These are phyloP conservation scores for Scomber colias DNA, from an alignment of 2,113 vertebrate genomes.

Conservation along the genomic window DNA sequence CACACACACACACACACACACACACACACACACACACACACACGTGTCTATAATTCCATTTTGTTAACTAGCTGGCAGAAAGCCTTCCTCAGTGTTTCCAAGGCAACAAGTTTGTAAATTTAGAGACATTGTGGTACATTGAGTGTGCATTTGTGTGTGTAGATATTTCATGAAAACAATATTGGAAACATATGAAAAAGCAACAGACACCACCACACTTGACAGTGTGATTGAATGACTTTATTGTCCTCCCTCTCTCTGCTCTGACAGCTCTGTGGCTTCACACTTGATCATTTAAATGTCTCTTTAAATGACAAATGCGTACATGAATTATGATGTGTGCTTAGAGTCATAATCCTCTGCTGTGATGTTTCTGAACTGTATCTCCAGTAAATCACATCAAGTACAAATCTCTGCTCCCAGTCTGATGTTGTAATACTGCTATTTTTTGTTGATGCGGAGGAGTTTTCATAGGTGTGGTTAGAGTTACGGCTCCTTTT, in stretches of 20 bases:
- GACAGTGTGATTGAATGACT: background rate
- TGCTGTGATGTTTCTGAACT: too few relatives aligned
- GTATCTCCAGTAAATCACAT: background rate
- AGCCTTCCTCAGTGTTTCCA: conserved; percentile 70
- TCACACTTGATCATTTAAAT: conserved; percentile 11
- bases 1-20: too few relatives aligned
- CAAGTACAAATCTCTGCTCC: background rate
- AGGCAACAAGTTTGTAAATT: conserved; percentile 75
- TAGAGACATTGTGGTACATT: conserved; percentile 30
- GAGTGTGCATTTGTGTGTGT: conserved; percentile 6
- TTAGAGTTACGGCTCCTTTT: too few relatives aligned
- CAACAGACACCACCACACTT: conserved; percentile 8
- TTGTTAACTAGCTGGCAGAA: conserved; percentile 68
- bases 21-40: too few relatives aligned
- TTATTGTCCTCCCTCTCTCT: background rate
- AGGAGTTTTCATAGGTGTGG: background rate
- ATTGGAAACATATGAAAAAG: conserved; percentile 52
- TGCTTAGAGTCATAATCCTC: conserved; percentile 6
- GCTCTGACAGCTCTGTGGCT: conserved; percentile 22
- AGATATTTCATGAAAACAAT: conserved; percentile 38
- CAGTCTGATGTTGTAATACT: conserved; percentile 1
- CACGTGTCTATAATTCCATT: conserved; percentile 68
- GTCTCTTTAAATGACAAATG: conserved; percentile 19
- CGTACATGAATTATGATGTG: conserved; percentile 15
- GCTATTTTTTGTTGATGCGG: background rate